phyloP scores from a whole-genome alignment of 92 coral and sea anemone genomes.

The Epizoanthus illoricatus region DNA sequence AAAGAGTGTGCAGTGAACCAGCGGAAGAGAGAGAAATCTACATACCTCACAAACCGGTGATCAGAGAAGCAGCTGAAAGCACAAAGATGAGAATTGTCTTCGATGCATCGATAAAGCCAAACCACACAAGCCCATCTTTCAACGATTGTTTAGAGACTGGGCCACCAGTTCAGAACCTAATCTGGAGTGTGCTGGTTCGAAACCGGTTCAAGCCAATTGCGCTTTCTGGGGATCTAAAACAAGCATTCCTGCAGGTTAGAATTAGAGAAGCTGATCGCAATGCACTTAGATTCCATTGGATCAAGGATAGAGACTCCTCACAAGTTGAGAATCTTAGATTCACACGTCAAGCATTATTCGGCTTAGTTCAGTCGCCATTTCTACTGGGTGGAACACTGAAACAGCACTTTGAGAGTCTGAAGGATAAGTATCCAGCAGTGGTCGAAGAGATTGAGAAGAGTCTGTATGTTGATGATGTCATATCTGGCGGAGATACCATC shows the following conservation, averaged over 20 bases:
- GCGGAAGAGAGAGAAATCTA: slow-evolving; percentile 41
- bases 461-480: slow-evolving; percentile 64
- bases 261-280: slow-evolving; percentile 38
- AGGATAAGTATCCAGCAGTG: slow-evolving; percentile 24
- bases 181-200: slow-evolving; percentile 29
- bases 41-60: slow-evolving; percentile 41
- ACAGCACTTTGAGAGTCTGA: slow-evolving; percentile 20
- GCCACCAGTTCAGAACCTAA: slow-evolving; percentile 20
- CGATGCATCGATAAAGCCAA: slow-evolving; percentile 32
- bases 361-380: slow-evolving; percentile 32
- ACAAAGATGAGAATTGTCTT: slow-evolving; percentile 39
- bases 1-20: slow-evolving; percentile 26
- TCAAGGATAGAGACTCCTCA: slow-evolving; percentile 2
- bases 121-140: slow-evolving; percentile 23
- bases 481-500: slow-evolving; percentile 47
- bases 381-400: slow-evolving; percentile 33
- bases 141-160: slow-evolving; percentile 27
- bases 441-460: slow-evolving; percentile 54
- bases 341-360: slow-evolving; percentile 34
- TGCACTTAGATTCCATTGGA: slow-evolving; percentile 39
- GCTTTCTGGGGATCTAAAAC: slow-evolving; percentile 20
- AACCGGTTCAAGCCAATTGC: slow-evolving; percentile 22
- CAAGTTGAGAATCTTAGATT: slow-evolving; percentile 10
- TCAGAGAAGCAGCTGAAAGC: slow-evolving; percentile 24
- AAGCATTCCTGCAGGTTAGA: slow-evolving; percentile 36